A percentile compares a stretch with the other conserved stretches of the same genome.
phyloP scores from a whole-genome alignment of 2,113 vertebrate species.

The Progne subis region DNA sequence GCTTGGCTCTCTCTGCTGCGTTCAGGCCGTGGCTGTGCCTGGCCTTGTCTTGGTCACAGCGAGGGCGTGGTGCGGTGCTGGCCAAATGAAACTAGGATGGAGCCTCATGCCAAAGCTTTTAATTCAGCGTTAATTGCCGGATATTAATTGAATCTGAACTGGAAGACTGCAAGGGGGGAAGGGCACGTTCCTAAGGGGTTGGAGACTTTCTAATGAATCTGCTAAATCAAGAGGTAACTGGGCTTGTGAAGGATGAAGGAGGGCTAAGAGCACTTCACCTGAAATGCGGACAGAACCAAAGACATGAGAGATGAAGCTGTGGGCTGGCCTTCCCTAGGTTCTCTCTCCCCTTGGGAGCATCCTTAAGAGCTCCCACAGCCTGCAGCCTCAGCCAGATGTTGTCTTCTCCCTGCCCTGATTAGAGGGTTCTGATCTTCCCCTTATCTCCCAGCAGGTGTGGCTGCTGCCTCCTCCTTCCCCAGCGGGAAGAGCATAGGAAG shows the following conservation, averaged over 20 bases:
- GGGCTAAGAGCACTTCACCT: background rate
- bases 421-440: background rate
- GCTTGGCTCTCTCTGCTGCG: rapidly evolving
- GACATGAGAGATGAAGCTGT: rapidly evolving
- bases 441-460: background rate
- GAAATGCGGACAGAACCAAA: background rate
- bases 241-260: background rate
- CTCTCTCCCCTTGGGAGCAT: background rate
- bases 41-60: background rate
- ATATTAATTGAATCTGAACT: background rate
- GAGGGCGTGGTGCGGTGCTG: background rate
- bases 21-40: background rate
- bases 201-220: background rate
- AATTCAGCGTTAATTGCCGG: background rate
- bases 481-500: rapidly evolving
- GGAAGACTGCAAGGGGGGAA: background rate
- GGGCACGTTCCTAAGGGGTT: rapidly evolving
- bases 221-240: background rate
- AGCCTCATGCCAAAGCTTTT: background rate
- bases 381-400: background rate
- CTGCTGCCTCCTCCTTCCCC: background rate
- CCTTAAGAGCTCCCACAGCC: background rate
- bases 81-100: background rate
- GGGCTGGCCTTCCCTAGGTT: background rate
- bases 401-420: background rate